Base-by-base conservation (phyloP, 1,140 invertebrate genomes). In the Zophobas morio region DNA sequence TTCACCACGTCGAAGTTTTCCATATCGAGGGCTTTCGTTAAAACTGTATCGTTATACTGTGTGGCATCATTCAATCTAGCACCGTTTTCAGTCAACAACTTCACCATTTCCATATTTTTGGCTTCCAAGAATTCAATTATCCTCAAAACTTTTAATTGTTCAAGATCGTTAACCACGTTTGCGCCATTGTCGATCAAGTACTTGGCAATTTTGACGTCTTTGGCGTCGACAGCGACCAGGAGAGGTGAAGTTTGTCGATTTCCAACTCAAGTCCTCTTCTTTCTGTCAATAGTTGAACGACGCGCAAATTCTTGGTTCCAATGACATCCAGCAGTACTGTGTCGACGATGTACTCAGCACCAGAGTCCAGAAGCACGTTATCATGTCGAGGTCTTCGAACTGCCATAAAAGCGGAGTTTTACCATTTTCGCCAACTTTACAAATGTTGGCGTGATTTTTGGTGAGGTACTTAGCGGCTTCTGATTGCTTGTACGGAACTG, bases 1-100 rank as follows among this genome's bases (percentile, higher is more conserved):
- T 66, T 33, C 36, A 66, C 60, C 8, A 66, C 0, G 5, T 72
- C 47, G n/a, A 72, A 53, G 2, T 72, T 1, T 34, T 37, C 39
- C 1, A 0, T 72, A 2, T 49, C 39, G 3, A 37, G 6, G 6
- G 70, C 70, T 49, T 20, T 20, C 8, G n/a, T 39, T 8, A 72
- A 35, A 33, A 40, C 37, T 32, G 36, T 72, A 33, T 72, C 2
- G 6, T 40, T 8, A 4, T 0, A 8, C 6, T 8, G 42, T 4
- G 3, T 8, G 3, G 6, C 3, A 3, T 46, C 6, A 46, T 46
- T 46, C 3, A 46, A 4, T 46, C 42, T 8, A 4, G 42, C 42
- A 46, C 42, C 42, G 6, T 46, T 46, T 8, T 46, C 3, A 46
- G 6, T 46, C 42, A 46, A 46, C 3, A 46, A 8, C 20, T 20